Evolutionary conservation across 2,113 vertebrate genomes (phyloP).

Genomic region (Epinephelus lanceolatus): DNA sequence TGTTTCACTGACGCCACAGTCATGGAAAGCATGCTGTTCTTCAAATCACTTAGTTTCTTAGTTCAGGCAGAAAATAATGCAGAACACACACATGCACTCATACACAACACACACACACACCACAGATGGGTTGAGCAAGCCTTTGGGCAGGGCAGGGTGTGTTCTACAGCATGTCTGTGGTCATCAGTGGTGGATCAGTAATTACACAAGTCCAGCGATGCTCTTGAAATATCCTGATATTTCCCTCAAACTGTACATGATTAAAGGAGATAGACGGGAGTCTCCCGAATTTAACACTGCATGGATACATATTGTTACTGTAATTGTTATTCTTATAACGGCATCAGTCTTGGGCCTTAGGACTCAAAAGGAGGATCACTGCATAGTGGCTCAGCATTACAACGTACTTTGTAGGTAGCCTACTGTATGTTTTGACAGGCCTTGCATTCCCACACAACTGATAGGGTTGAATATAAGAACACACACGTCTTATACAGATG

Average conservation of each 20-base stretch:
- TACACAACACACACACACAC: slow-evolving; percentile 25
- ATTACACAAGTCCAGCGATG: slow-evolving; percentile 59
- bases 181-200: slow-evolving; percentile 62
- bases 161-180: slow-evolving; percentile 70
- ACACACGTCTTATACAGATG: slow-evolving; percentile 3
- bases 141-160: slow-evolving; percentile 71
- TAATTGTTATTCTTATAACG: not conserved
- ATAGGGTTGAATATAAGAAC: not conserved
- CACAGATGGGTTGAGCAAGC: slow-evolving; percentile 41
- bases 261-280: slow-evolving; percentile 35
- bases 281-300: not conserved
- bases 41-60: slow-evolving; percentile 1
- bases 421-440: not conserved
- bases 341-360: not conserved
- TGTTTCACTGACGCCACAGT: not conserved
- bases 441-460: not conserved
- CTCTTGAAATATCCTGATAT: slow-evolving; percentile 64
- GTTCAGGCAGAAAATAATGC: slow-evolving; percentile 16
- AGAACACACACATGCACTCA: not conserved
- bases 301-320: not conserved
- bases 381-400: not conserved
- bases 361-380: not conserved
- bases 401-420: not conserved
- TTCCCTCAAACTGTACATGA: slow-evolving; percentile 28
- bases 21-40: not conserved